Evolutionary conservation across 2,888 invertebrate genomes (phyloP).

Genomic region (Conomelus anceps): DNA sequence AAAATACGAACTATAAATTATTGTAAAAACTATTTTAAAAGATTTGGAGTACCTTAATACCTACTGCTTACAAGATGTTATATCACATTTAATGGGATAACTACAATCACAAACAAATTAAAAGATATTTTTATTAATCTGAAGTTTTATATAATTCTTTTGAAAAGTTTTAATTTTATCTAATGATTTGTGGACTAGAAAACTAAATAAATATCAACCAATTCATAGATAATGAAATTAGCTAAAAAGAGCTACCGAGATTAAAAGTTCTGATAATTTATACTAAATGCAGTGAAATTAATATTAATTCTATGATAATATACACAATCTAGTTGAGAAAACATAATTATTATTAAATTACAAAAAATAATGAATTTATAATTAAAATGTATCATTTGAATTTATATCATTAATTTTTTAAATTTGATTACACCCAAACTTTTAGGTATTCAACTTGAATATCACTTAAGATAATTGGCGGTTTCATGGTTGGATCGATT

Average conservation of each 20-base stretch:
- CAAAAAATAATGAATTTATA: neutral
- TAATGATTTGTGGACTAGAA: neutral
- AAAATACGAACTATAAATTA: neutral
- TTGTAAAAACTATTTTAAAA: neutral
- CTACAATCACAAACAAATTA: neutral
- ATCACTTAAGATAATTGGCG: neutral
- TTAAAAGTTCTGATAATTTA: neutral
- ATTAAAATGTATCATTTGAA: too few relatives aligned
- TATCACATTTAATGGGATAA: neutral
- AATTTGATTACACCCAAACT: neutral
- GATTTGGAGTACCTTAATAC: neutral
- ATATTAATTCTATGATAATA: neutral
- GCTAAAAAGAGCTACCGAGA: neutral
- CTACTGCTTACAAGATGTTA: neutral
- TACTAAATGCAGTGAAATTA: neutral
- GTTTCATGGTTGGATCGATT: neutral
- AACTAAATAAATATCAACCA: neutral
- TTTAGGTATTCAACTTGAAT: too few relatives aligned
- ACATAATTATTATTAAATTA: neutral
- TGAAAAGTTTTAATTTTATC: neutral
- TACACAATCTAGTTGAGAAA: neutral
- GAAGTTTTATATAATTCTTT: neutral
- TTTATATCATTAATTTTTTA: too few relatives aligned
- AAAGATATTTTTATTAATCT: neutral
- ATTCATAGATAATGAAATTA: neutral